phyloP scores from a whole-genome alignment of 2,797 vertebrate species.

The Pangasius larnaudii region DNA sequence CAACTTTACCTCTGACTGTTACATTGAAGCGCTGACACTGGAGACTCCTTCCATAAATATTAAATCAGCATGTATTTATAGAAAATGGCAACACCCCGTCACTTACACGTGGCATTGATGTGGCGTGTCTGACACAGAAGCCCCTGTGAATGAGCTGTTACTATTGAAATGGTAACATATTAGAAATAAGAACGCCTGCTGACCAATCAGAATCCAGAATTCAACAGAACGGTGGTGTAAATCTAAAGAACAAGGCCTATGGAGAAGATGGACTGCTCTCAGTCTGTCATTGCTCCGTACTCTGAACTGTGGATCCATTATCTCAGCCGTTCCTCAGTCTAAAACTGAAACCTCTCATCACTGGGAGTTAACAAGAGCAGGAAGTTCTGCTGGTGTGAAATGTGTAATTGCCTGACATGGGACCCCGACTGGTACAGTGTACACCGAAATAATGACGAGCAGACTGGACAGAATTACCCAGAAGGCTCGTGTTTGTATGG shows the following conservation, averaged over 20 bases:
- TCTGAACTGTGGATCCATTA: not conserved
- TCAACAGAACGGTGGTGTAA: not conserved
- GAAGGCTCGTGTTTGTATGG: conserved; percentile 38
- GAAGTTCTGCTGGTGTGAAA: conserved; percentile 34
- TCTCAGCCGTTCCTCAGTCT: conserved; percentile 7
- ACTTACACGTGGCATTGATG: too few species aligned
- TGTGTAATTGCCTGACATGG: conserved; percentile 48
- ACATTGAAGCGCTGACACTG: not conserved
- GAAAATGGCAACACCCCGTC: not conserved
- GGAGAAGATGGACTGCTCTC: not conserved
- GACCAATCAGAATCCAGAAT: conserved; percentile 7
- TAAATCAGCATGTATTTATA: not conserved
- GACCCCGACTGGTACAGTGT: conserved; percentile 26
- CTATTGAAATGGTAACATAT: not conserved
- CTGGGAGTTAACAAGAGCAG: conserved; percentile 25
- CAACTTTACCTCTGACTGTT: not conserved
- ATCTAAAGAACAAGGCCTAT: not conserved
- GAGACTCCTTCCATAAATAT: not conserved
- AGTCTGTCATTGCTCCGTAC: not conserved
- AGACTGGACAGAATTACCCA: conserved; percentile 37
- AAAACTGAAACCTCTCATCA: conserved; percentile 28
- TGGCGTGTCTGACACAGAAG: too few species aligned
- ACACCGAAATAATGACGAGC: conserved; percentile 13
- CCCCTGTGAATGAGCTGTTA: not conserved
- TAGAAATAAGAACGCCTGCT: not conserved